These are phyloP conservation scores for Astyanax mexicanus DNA, from an alignment of 2,797 vertebrate genomes.

Conservation along the genomic window DNA sequence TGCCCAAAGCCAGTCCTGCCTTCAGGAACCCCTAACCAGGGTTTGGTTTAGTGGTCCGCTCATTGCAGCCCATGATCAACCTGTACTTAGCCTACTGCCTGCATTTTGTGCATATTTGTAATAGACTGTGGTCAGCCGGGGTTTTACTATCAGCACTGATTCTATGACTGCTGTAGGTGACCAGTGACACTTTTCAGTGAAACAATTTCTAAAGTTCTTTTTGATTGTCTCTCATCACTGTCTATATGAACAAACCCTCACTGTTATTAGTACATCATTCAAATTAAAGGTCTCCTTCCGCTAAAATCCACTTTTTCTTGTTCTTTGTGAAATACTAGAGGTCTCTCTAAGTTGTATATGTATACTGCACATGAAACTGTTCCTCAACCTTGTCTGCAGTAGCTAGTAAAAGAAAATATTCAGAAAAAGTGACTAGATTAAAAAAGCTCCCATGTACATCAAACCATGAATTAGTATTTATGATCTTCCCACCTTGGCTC, in stretches of 20 bases:
- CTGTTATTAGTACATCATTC: neutral
- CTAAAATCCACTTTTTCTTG: too few relatives aligned
- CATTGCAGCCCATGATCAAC: slow-evolving; percentile 1
- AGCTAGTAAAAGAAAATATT: too few relatives aligned
- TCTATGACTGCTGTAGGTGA: neutral
- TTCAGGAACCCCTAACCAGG: slow-evolving; percentile 36
- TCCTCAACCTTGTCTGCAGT: too few relatives aligned
- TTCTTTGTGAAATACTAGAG: too few relatives aligned
- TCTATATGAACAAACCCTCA: neutral
- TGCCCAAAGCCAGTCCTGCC: slow-evolving; percentile 24
- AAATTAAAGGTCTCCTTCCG: too few relatives aligned
- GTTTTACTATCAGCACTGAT: slow-evolving; percentile 6
- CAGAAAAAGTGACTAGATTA: too few relatives aligned
- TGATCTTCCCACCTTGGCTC: too few relatives aligned
- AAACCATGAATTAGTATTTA: too few relatives aligned
- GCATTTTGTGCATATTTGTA: slow-evolving; percentile 26
- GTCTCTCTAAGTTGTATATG: too few relatives aligned
- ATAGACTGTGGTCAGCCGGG: slow-evolving; percentile 15
- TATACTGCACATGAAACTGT: too few relatives aligned
- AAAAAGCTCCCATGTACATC: too few relatives aligned
- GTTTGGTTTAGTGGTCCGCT: slow-evolving; percentile 29
- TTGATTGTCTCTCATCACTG: too few relatives aligned
- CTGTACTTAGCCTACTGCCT: slow-evolving; percentile 19
- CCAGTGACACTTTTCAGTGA: neutral
- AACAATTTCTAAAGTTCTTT: neutral